Conservation (phyloP, 2,797 vertebrate species). For the Octomys mimax region DNA sequence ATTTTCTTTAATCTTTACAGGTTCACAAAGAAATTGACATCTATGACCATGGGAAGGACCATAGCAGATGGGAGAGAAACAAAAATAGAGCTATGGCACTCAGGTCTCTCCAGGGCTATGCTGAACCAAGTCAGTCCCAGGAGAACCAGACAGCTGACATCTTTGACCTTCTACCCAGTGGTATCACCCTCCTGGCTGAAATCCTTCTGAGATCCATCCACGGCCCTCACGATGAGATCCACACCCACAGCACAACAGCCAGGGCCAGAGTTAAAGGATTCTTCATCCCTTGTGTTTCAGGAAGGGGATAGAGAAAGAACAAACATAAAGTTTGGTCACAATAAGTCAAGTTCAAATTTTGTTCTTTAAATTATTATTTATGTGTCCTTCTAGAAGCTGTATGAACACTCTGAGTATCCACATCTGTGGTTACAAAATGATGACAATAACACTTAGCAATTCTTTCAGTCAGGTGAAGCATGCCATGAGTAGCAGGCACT, state of each 20-base stretch:
- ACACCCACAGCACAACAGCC: neutral
- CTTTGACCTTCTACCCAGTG: neutral
- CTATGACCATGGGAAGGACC: neutral
- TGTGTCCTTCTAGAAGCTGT: neutral
- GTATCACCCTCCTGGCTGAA: neutral
- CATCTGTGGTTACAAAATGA: neutral
- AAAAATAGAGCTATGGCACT: neutral
- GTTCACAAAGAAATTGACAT: slow-evolving; percentile 19
- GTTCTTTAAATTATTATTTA: neutral
- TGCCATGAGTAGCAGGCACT: accelerated
- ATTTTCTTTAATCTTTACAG: slow-evolving; percentile 9
- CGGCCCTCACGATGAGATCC: neutral
- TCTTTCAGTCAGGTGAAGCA: neutral
- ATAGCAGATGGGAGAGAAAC: neutral
- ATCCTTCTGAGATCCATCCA: neutral
- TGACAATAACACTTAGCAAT: neutral
- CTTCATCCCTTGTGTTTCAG: neutral
- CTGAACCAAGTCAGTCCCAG: neutral
- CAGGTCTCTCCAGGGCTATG: accelerated
- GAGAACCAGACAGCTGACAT: neutral
- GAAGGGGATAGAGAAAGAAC: neutral
- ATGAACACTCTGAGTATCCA: neutral
- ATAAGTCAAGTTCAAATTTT: neutral
- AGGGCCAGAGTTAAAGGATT: too few relatives aligned
- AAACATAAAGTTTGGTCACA: neutral